Conservation (phyloP, 2,797 vertebrate genomes). For the Melanotaenia maccullochi region DNA sequence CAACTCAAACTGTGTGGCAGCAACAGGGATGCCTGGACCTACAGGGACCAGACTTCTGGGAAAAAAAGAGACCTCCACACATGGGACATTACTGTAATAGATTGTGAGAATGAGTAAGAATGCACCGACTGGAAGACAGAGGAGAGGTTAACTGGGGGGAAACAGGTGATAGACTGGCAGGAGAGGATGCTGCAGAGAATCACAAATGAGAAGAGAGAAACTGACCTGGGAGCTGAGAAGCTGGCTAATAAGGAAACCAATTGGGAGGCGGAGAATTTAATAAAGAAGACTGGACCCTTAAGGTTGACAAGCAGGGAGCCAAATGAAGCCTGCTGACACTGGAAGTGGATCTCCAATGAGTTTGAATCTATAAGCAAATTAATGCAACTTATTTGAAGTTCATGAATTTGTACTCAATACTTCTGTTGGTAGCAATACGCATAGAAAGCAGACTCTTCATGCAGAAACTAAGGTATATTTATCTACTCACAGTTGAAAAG, state of each 20-base stretch:
- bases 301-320: slow-evolving; percentile 26
- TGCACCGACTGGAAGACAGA: slow-evolving; percentile 2
- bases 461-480: not conserved
- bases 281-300: slow-evolving; percentile 3
- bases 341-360: not conserved
- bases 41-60: not conserved
- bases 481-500: not conserved
- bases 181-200: slow-evolving; percentile 20
- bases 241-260: slow-evolving; percentile 32
- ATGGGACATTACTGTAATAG: slow-evolving; percentile 2
- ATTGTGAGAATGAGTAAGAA: not conserved
- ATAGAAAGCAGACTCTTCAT: not conserved
- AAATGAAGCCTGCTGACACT: slow-evolving; percentile 17
- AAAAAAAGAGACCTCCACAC: not conserved
- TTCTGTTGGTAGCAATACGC: not conserved
- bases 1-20: slow-evolving; percentile 2
- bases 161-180: slow-evolving; percentile 1
- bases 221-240: slow-evolving; percentile 7
- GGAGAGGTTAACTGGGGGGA: slow-evolving; percentile 3
- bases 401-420: not conserved
- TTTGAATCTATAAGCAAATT: too few species aligned
- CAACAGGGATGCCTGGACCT: not conserved
- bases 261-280: slow-evolving; percentile 12
- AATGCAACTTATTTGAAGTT: too few species aligned
- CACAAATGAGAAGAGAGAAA: slow-evolving; percentile 11